These are phyloP conservation scores for Microplitis demolitor DNA, from an alignment of 1,140 invertebrate genomes.

Conservation along the genomic window DNA sequence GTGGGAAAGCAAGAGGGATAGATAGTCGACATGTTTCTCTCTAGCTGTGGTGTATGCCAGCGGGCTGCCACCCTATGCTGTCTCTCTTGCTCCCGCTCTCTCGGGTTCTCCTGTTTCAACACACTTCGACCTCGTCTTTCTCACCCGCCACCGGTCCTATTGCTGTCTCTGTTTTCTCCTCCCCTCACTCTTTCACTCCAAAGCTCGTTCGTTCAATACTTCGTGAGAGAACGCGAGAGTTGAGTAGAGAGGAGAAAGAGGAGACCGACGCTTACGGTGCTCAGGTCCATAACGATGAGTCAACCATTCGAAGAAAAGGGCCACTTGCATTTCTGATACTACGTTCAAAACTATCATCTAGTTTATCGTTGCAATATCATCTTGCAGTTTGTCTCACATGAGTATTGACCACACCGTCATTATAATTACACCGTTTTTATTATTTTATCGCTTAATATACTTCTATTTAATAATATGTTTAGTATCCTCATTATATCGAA, in stretches of 20 bases:
- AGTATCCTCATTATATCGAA: no score
- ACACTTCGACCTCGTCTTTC: conserved; percentile 35
- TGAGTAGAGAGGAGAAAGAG: conserved; percentile 32
- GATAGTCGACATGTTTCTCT: conserved; percentile 50
- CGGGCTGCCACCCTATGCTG: conserved; percentile 39
- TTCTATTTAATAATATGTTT: no score
- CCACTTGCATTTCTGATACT: not conserved
- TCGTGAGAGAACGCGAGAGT: conserved; percentile 39
- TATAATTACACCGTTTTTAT: no score
- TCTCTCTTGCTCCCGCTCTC: not conserved
- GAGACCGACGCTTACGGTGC: conserved; percentile 4
- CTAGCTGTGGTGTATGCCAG: conserved; percentile 42
- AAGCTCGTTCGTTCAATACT: conserved; percentile 55
- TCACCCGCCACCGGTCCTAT: conserved; percentile 26
- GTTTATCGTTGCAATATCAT: not conserved
- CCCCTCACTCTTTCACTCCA: conserved; percentile 20
- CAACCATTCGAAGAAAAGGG: conserved; percentile 1
- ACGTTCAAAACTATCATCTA: not conserved
- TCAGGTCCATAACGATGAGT: conserved; percentile 3
- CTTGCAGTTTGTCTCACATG: not conserved
- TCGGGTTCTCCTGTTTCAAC: conserved; percentile 1
- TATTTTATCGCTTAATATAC: no score
- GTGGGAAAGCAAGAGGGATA: conserved; percentile 18
- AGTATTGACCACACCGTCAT: no score
- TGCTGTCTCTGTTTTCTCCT: conserved; percentile 37